Evolutionary conservation across 2,113 vertebrate species (phyloP).

Genomic region (Crotophaga sulcirostris): DNA sequence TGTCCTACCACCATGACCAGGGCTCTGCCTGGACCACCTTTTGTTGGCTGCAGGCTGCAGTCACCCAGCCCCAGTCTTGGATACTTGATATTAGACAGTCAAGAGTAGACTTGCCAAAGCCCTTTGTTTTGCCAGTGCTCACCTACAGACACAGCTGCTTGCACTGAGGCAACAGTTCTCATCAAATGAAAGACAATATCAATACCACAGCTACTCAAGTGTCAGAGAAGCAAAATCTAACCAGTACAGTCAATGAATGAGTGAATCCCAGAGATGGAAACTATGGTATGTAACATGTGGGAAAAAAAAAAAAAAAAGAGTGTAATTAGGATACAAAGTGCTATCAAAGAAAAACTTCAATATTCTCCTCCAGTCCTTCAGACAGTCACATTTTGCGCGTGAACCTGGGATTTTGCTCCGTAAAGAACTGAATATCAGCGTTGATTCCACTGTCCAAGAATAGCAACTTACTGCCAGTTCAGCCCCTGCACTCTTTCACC

Average conservation of each 20-base stretch:
- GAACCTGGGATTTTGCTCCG: not conserved
- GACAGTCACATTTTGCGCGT: not conserved
- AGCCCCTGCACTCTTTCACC: not conserved
- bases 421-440: not conserved
- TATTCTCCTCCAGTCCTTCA: not conserved
- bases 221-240: no score
- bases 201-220: not conserved
- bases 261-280: not conserved
- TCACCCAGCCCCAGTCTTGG: not conserved
- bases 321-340: not conserved
- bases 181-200: not conserved
- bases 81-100: not conserved
- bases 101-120: not conserved
- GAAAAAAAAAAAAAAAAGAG: no score
- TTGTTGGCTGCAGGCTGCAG: not conserved
- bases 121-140: not conserved
- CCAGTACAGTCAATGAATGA: not conserved
- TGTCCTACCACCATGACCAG: not conserved
- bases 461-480: not conserved
- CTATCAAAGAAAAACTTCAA: not conserved
- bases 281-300: not conserved
- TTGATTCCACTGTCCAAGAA: not conserved
- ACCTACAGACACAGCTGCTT: not conserved
- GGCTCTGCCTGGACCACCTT: not conserved
- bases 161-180: not conserved